Evolutionary conservation across 2,888 invertebrate genomes (phyloP), one percentile per base, ranked within the genome.

Genomic region (Diaprepes abbreviatus): DNA sequence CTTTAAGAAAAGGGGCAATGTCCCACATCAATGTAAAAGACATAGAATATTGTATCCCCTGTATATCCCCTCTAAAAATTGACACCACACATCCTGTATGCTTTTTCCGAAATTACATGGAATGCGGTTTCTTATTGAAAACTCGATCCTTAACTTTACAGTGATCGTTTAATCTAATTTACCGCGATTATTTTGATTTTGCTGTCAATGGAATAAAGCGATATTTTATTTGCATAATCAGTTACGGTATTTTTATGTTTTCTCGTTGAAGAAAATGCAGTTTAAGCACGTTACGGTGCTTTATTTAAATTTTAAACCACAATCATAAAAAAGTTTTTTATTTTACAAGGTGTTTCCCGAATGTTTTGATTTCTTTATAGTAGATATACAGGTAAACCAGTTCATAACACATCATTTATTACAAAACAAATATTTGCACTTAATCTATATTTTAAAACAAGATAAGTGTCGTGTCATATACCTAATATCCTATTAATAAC

Each of bases 301-400:
- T 45, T 24, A 45, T 45, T 45, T 45, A 45, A 45, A 45, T 45
- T 45, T 24, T 45, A 12, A 24, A 45, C 45, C 0, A 24, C 12
- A 24, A 24, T 43, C 24, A 35, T 17, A n/a, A 28, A 50, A 50
- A 50, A 24, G 24, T 50, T 38, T 19, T 35, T 54, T n/a, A 54
- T 52, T 63, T 63, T 31, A 31, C 63, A 63, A 63, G 63, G 63
- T 63, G 10, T 31, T 45, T 59, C 28, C 10, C 19, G 12, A 33
- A 43, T 59, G 59, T 59, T 59, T 59, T 59, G 33, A 45, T 59
- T 59, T 59, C 43, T 12, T 43, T 38, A 16, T 45, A 17, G 36
- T 36, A 16, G 40, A n/a, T 45, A 6, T 12, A 45, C 43, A 45
- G 45, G 59, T 43, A 59, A 45, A 59, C 33, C 45, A 31, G 40